A percentile compares a stretch with the other conserved stretches of the same genome.
These are phyloP conservation scores for Oryzias dopingdopingensis DNA, from an alignment of 2,797 vertebrate genomes.

Conservation along the genomic window DNA sequence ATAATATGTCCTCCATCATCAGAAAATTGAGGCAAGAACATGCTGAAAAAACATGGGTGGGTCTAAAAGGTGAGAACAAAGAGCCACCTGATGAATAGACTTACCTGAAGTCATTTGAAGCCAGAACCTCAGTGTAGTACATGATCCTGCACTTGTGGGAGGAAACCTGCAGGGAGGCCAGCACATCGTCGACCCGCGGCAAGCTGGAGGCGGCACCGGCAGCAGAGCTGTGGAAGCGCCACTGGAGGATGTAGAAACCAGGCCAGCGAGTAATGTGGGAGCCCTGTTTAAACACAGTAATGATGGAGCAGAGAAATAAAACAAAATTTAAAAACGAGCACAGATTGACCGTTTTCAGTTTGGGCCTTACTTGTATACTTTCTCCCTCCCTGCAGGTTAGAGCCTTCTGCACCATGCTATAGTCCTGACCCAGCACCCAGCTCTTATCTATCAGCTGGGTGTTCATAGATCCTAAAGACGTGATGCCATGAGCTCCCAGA, in stretches of 20 bases:
- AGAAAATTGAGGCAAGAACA: not conserved
- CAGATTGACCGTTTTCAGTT: not conserved
- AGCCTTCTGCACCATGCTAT: slow-evolving; percentile 91
- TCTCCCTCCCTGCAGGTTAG: slow-evolving; percentile 91
- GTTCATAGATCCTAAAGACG: slow-evolving; percentile 80
- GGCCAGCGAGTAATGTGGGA: slow-evolving; percentile 95
- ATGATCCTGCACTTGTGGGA: slow-evolving; percentile 98
- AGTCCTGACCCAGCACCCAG: slow-evolving; percentile 91
- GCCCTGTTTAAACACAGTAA: slow-evolving; percentile 74
- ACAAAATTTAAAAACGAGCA: not conserved
- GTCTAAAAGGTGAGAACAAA: not conserved
- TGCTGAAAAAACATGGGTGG: not conserved
- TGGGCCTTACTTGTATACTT: slow-evolving; percentile 86
- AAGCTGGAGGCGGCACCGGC: slow-evolving; percentile 86
- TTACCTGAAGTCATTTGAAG: slow-evolving; percentile 93
- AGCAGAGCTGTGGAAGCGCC: slow-evolving; percentile 87
- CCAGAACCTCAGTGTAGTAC: slow-evolving; percentile 96
- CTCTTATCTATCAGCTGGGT: slow-evolving; percentile 87
- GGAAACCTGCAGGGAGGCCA: slow-evolving; percentile 93
- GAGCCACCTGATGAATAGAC: slow-evolving; percentile 16
- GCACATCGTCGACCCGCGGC: slow-evolving; percentile 90
- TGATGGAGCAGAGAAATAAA: not conserved
- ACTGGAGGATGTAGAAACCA: slow-evolving; percentile 96
- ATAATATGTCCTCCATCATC: no score
- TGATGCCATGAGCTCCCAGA: slow-evolving; percentile 81